A percentile compares a stretch with the other conserved stretches of the same genome.
phyloP scores from a whole-genome alignment of 2,113 vertebrate species.

The Callipepla squamata region DNA sequence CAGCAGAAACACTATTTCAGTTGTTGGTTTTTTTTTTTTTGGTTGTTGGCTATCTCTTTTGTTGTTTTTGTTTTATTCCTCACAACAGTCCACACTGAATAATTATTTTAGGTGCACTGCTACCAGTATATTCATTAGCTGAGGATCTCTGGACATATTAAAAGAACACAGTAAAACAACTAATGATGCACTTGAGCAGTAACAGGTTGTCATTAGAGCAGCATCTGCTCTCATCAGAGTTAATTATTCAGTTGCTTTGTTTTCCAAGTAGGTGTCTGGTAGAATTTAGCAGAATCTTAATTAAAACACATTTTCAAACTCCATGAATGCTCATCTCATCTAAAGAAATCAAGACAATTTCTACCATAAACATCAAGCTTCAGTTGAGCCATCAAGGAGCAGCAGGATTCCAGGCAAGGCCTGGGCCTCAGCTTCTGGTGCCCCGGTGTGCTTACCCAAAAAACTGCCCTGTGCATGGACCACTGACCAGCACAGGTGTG shows the following conservation, averaged over 20 bases:
- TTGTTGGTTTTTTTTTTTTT: slow-evolving; percentile 11
- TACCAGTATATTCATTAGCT: slow-evolving; percentile 73
- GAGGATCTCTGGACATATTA: slow-evolving; percentile 80
- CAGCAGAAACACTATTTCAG: slow-evolving; percentile 21
- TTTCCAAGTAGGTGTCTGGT: slow-evolving; percentile 88
- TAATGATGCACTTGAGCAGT: slow-evolving; percentile 85
- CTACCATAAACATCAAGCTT: slow-evolving; percentile 85
- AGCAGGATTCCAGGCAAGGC: slow-evolving; percentile 72
- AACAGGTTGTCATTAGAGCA: slow-evolving; percentile 91
- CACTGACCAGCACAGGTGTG: background rate
- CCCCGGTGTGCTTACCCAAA: background rate
- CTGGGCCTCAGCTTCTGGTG: slow-evolving; percentile 57
- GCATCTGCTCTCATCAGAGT: slow-evolving; percentile 91
- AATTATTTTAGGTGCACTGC: slow-evolving; percentile 71
- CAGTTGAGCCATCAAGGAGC: slow-evolving; percentile 81
- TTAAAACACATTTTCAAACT: slow-evolving; percentile 89
- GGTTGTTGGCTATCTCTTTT: background rate
- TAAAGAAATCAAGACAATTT: slow-evolving; percentile 86
- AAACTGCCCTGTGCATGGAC: background rate
- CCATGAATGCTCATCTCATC: slow-evolving; percentile 85
- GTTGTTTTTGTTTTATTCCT: background rate
- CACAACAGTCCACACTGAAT: slow-evolving; percentile 12
- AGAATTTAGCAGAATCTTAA: slow-evolving; percentile 91
- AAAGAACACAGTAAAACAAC: slow-evolving; percentile 80
- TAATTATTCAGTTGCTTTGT: slow-evolving; percentile 89